A percentile compares a stretch with the other conserved stretches of the same genome.
Conservation (phyloP, 2,113 vertebrate species). For the Odontesthes bonariensis region DNA sequence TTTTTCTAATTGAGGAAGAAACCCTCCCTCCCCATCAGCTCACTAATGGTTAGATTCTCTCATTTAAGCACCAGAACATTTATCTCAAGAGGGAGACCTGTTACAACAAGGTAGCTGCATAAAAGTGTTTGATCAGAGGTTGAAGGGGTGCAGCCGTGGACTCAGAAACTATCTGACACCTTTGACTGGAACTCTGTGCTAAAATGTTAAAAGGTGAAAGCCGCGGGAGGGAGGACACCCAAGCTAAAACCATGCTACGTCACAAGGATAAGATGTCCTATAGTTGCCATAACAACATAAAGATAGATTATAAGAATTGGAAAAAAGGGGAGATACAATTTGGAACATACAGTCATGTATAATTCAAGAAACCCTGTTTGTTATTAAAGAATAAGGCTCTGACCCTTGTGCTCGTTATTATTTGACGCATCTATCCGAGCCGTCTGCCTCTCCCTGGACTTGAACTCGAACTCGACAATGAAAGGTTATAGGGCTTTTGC, state of each 20-base stretch:
- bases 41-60: conserved; percentile 1
- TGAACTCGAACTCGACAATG: conserved; percentile 58
- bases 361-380: conserved; percentile 38
- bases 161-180: conserved; percentile 24
- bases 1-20: conserved; percentile 11
- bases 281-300: neutral
- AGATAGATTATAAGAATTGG: conserved; percentile 2
- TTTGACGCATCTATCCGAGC: conserved; percentile 27
- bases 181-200: conserved; percentile 2
- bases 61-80: conserved; percentile 2
- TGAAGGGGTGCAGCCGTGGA: conserved; percentile 2
- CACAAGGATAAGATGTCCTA: neutral
- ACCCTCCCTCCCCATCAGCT: neutral
- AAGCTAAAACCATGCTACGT: neutral
- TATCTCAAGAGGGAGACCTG: conserved; percentile 19
- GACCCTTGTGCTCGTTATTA: conserved; percentile 29
- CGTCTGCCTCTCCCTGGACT: conserved; percentile 19
- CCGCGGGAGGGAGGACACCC: conserved; percentile 15
- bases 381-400: conserved; percentile 5
- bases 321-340: conserved; percentile 6
- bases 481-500: conserved; percentile 63
- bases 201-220: conserved; percentile 77
- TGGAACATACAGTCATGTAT: conserved; percentile 39
- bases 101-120: conserved; percentile 2
- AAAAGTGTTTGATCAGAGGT: conserved; percentile 14